Percentiles rank a stretch among this genome's conserved stretches.
Evolutionary conservation across 2,888 invertebrate genomes (phyloP).

Genomic region (Venusia cambrica): DNA sequence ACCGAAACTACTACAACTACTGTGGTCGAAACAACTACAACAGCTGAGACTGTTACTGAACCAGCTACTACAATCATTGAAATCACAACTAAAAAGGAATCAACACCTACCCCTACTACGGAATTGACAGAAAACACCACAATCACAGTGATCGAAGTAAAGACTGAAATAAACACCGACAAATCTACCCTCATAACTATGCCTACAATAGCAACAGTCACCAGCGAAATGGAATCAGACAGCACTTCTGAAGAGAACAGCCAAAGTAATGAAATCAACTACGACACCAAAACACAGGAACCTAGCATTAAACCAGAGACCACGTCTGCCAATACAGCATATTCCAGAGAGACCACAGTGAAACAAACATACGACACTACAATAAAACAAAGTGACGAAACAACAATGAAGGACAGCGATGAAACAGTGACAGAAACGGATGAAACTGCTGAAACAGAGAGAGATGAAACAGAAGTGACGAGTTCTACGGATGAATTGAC

Average conservation of each 20-base stretch:
- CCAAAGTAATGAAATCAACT: constrained; percentile 60
- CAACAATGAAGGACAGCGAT: constrained; percentile 31
- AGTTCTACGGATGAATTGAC: constrained; percentile 48
- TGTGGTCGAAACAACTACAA: constrained; percentile 19
- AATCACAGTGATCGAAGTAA: constrained; percentile 50
- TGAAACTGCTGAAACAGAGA: constrained; percentile 31
- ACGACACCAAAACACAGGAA: constrained; percentile 36
- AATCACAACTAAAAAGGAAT: constrained; percentile 26
- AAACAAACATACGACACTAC: constrained; percentile 15
- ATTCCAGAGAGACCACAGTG: constrained; percentile 25
- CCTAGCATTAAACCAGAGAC: constrained; percentile 15
- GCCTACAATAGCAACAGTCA: constrained; percentile 35
- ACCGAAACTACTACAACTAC: constrained; percentile 26
- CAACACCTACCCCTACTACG: constrained; percentile 34
- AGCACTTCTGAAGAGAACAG: constrained; percentile 58
- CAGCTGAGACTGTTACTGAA: constrained; percentile 26
- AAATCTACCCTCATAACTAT: constrained; percentile 37
- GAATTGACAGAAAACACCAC: constrained; percentile 44
- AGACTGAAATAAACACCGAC: constrained; percentile 60
- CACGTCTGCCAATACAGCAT: constrained; percentile 7
- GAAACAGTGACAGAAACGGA: constrained; percentile 31
- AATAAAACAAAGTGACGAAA: constrained; percentile 30
- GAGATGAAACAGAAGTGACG: constrained; percentile 39
- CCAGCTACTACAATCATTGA: constrained; percentile 26
- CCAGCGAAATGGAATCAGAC: constrained; percentile 37